Percentiles rank a stretch among this genome's conserved stretches.
Evolutionary conservation across 2,797 vertebrate species (phyloP).

Genomic region (Argya squamiceps): DNA sequence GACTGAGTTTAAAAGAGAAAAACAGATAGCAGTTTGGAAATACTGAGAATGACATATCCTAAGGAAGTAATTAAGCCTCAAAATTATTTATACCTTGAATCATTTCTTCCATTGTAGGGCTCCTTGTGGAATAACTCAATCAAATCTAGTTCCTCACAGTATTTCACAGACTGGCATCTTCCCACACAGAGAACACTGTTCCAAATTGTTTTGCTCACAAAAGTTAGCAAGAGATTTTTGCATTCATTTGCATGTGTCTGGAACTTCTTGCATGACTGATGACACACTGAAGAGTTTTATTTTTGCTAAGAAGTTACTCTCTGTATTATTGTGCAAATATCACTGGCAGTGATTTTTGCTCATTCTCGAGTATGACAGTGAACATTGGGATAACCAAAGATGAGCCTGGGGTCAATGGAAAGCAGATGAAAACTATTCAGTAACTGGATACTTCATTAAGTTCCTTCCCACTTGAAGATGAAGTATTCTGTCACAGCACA

Average conservation of each 20-base stretch:
- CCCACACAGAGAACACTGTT: neutral
- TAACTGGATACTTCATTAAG: neutral
- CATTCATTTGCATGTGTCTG: neutral
- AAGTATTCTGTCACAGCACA: neutral
- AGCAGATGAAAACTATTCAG: neutral
- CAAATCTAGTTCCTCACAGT: neutral
- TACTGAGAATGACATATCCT: neutral
- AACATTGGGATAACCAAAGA: neutral
- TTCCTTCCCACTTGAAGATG: neutral
- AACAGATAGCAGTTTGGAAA: neutral
- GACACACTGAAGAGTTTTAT: neutral
- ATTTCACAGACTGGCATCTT: constrained; percentile 1
- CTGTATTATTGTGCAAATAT: neutral
- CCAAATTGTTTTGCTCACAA: neutral
- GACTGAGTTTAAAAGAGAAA: neutral
- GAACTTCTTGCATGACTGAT: neutral
- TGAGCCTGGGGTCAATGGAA: neutral
- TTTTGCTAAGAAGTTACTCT: neutral
- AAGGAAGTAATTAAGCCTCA: neutral
- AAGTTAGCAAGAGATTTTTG: neutral
- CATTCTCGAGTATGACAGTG: neutral
- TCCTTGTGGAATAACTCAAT: neutral
- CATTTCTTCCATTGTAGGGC: neutral
- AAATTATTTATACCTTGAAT: neutral
- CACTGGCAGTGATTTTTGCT: neutral